phyloP scores from a whole-genome alignment of 2,113 vertebrate genomes.

The Ranitomeya variabilis region DNA sequence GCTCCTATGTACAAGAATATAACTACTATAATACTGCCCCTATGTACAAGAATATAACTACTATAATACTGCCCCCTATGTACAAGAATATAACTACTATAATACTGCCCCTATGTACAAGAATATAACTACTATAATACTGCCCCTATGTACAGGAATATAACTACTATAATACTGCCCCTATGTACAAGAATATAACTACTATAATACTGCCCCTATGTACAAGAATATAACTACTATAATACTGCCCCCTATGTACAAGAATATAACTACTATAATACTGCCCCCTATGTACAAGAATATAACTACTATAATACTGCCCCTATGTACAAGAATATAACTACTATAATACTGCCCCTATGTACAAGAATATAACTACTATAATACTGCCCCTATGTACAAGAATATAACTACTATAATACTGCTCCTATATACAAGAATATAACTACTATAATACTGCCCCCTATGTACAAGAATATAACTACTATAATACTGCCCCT shows the following conservation, averaged over 20 bases:
- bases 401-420: constrained; percentile 5
- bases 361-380: constrained; percentile 1
- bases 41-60: constrained; percentile 5
- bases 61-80: constrained; percentile 1
- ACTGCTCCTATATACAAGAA: not conserved
- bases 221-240: constrained; percentile 5
- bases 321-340: not conserved
- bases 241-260: constrained; percentile 1
- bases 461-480: constrained; percentile 6
- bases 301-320: constrained; percentile 8
- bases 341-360: constrained; percentile 11
- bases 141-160: constrained; percentile 5
- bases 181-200: constrained; percentile 20
- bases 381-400: constrained; percentile 7
- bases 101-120: not conserved
- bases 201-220: constrained; percentile 6
- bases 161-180: constrained; percentile 6
- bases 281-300: constrained; percentile 4
- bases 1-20: not conserved
- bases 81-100: constrained; percentile 5
- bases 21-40: constrained; percentile 7
- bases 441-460: constrained; percentile 12
- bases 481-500: not conserved
- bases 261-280: constrained; percentile 9
- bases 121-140: constrained; percentile 3